Percentiles rank a stretch among this genome's conserved stretches.
Evolutionary conservation across 37 sponge, comb jelly and placozoan genomes (phyloP).

Genomic region (Oopsacas minuta): DNA sequence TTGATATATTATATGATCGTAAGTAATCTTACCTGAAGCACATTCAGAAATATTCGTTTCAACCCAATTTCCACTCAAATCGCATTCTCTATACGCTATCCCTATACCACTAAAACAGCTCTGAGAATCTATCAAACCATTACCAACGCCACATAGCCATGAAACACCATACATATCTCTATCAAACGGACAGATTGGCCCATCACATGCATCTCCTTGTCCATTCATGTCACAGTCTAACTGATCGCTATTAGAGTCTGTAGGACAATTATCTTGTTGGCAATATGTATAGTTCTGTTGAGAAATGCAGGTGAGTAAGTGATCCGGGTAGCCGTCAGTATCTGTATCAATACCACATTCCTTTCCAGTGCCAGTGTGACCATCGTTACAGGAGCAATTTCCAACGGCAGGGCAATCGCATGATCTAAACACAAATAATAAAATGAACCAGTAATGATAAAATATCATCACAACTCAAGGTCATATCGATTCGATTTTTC

Average conservation of each 20-base stretch:
- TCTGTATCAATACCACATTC: constrained; percentile 17
- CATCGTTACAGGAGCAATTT: neutral
- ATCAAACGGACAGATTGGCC: neutral
- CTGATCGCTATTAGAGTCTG: neutral
- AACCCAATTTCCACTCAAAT: neutral
- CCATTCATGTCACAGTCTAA: neutral
- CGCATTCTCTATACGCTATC: neutral
- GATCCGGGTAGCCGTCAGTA: neutral
- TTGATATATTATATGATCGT: too few species aligned
- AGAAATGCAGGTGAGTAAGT: neutral
- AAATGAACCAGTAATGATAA: neutral
- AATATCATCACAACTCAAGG: neutral
- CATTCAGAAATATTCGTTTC: neutral
- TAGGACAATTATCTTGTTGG: neutral
- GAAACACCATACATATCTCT: neutral
- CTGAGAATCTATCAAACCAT: neutral
- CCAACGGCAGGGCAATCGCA: neutral
- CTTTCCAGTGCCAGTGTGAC: constrained; percentile 6
- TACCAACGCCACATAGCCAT: neutral
- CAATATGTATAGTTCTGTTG: neutral
- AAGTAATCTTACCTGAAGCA: constrained; percentile 5
- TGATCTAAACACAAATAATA: neutral
- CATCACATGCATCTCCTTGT: constrained; percentile 1
- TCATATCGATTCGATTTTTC: too few species aligned
- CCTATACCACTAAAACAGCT: neutral